Conservation (phyloP, 2,888 invertebrate species). For the Rosalia funebris region DNA sequence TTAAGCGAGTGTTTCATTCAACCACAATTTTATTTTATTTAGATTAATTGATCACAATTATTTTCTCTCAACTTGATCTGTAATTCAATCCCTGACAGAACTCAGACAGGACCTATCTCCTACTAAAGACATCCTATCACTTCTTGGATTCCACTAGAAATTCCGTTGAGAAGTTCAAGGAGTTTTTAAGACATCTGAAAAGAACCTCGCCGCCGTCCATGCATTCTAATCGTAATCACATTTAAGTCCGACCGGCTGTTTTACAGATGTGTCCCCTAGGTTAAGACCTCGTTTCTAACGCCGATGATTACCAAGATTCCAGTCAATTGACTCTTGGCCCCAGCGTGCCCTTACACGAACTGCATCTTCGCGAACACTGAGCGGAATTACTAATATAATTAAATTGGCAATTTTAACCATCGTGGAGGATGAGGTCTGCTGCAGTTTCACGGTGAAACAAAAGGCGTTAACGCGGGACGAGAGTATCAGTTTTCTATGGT, state of each 20-base stretch:
- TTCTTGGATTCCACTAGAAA: too few relatives aligned
- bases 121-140: too few relatives aligned
- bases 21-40: too few relatives aligned
- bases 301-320: conserved; percentile 51
- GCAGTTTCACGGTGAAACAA: neutral
- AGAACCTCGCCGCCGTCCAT: neutral
- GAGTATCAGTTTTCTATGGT: too few relatives aligned
- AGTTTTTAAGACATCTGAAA: too few relatives aligned
- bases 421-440: neutral
- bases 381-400: conserved; percentile 17
- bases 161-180: too few relatives aligned
- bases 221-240: conserved; percentile 39
- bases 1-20: too few relatives aligned
- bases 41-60: too few relatives aligned
- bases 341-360: neutral
- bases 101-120: too few relatives aligned
- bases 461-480: too few relatives aligned
- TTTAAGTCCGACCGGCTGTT: conserved; percentile 33
- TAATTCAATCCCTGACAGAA: too few relatives aligned
- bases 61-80: too few relatives aligned
- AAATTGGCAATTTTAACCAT: conserved; percentile 6
- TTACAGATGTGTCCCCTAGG: conserved; percentile 49
- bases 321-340: conserved; percentile 51
- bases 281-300: conserved; percentile 45
- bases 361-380: conserved; percentile 1